Evolutionary conservation across 2,797 vertebrate species (phyloP), one percentile per base, ranked within the genome.

Genomic region (Allobates femoralis): DNA sequence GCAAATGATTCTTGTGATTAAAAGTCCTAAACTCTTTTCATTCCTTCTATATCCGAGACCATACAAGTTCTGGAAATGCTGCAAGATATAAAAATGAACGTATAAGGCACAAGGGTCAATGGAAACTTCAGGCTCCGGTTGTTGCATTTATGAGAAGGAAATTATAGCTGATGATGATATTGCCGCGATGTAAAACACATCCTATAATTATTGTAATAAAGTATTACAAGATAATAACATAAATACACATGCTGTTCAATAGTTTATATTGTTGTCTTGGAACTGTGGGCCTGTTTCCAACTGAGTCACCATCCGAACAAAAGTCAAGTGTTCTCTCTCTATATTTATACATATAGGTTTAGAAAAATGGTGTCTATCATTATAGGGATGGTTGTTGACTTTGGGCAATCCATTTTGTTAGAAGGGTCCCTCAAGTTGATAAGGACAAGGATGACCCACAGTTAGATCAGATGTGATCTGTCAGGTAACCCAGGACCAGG

Each of bases 1-100:
- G 89, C 89, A 90, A 90, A 60, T 83, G n/a, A 74, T 79, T 86
- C 88, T 90, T 87, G 89, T 89, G 90, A 87, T 87, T 90, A 89
- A 89, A 91, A 89, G 81, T 58, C 79, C 86, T 90, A 87, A 75
- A 75, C 46, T 21, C 41, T 58, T 62, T 86, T 89, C 90, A 85
- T 88, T 91, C 89, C 91, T 90, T 92, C 91, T 92, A 78, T 86
- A 88, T 76, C 85, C 30, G 37, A 55, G 23, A n/a, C n/a, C 51
- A 26, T 62, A 26, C n/a, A 46, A 56, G 73, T 19, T 80, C 32
- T 23, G 50, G 50, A 56, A 71, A 71, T 56, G 19, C 32, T 15
- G 5, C 28, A 3, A 55, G 51, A 56, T 32, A 37, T n/a, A 26
- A 23, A 5, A 71, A 73, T 50, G 71, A 37, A 79, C 23, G 74